These are phyloP conservation scores for Hydropsyche tenuis DNA, from an alignment of 1,140 invertebrate genomes.

Conservation along the genomic window DNA sequence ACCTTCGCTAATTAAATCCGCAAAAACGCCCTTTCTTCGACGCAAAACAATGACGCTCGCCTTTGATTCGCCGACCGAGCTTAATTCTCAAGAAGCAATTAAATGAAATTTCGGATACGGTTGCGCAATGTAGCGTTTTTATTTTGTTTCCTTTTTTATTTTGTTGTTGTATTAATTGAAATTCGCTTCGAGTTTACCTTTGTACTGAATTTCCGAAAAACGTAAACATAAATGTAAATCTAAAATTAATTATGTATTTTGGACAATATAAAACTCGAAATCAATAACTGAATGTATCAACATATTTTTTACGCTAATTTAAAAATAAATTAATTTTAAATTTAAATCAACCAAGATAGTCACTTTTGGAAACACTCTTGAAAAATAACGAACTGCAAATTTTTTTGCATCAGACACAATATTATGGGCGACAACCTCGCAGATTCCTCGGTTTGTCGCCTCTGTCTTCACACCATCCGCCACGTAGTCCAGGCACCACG, in stretches of 20 bases:
- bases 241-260: too few species aligned
- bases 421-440: background rate
- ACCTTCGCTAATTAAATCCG: slow-evolving; percentile 22
- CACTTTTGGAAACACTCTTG: too few species aligned
- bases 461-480: background rate
- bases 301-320: too few species aligned
- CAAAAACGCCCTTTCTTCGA: slow-evolving; percentile 9
- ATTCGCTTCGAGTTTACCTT: too few species aligned
- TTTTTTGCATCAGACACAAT: background rate
- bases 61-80: slow-evolving; percentile 11
- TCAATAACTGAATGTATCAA: too few species aligned
- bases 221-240: too few species aligned
- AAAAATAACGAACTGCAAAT: too few species aligned
- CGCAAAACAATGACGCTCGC: slow-evolving; percentile 23
- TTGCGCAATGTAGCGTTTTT: background rate
- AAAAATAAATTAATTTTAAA: too few species aligned
- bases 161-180: too few species aligned
- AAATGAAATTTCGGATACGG: background rate
- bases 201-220: too few species aligned
- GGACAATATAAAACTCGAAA: too few species aligned
- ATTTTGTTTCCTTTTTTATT: background rate
- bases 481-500: slow-evolving; percentile 16
- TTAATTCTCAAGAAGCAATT: background rate
- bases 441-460: background rate
- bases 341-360: too few species aligned